phyloP scores from a whole-genome alignment of 2,113 vertebrate genomes.

The Pachycephala philippinensis region DNA sequence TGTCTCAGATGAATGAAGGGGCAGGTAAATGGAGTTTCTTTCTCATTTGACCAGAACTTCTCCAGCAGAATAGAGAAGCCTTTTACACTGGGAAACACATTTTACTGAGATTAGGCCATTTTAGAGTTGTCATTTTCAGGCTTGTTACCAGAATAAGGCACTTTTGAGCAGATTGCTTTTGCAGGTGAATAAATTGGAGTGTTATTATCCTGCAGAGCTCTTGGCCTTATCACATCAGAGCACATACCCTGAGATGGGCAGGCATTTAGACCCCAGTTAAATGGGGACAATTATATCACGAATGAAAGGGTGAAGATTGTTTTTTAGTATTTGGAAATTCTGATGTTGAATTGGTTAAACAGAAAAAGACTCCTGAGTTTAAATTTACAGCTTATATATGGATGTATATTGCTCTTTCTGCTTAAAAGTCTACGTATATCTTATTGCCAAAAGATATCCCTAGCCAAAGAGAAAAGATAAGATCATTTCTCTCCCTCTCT shows the following conservation, averaged over 20 bases:
- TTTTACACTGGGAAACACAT: not conserved
- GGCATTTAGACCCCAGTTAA: not conserved
- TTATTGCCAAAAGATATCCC: not conserved
- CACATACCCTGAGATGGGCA: not conserved
- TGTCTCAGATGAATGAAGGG: not conserved
- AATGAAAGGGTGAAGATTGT: not conserved
- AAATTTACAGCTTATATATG: not conserved
- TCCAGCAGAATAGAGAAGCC: not conserved
- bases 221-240: not conserved
- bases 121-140: not conserved
- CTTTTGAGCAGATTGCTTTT: not conserved
- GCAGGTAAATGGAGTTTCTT: not conserved
- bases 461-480: not conserved
- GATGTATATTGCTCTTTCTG: not conserved
- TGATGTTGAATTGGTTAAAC: not conserved
- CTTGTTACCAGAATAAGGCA: not conserved
- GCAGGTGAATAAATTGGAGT: conserved; percentile 9
- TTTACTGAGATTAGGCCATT: not conserved
- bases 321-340: not conserved
- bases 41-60: not conserved
- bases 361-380: not conserved
- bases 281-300: not conserved
- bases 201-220: not conserved
- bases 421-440: not conserved
- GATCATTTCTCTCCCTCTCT: not conserved